Base-by-base conservation (phyloP, 2,888 invertebrate genomes). In the Hoplodrina ambigua region DNA sequence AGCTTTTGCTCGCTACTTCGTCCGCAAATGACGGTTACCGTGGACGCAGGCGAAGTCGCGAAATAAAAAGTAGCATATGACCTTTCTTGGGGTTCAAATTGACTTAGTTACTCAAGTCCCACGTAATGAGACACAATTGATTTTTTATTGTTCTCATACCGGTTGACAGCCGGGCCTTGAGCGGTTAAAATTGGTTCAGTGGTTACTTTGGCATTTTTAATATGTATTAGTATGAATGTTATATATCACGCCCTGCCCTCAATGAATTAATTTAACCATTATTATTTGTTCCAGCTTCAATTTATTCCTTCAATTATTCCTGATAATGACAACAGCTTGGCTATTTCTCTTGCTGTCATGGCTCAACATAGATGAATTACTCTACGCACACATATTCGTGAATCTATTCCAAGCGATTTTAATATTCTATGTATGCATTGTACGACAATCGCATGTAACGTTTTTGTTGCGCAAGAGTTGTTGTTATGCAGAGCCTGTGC, bases 391-490 rank as follows among this genome's bases (percentile, higher is more conserved):
- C 88, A 97, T 98, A 58, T 94, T 98, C 33, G 96, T 98, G 0
- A 98, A 98, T 90, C 96, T 97, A n/a, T 87, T 98, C 19, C 97
- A 98, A 93, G 97, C 98, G 0, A 97, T 98, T 44, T 88, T 98
- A 30, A 94, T 98, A 78, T 96, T 98, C 62, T 98, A 98, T 86
- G 97, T 98, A 62, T 98, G 98, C 82, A 96, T 98, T 17, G 93
- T 98, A 60, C 97, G 97, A 63, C 98, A 98, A 87, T 97, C 97
- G 73, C 97, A 98, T 86, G 98, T 98, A 1, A 97, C 97, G 11
- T 98, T 97, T 92, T 93, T 98, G 67, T 92, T 98, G 58, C 96
- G 97, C 74, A 98, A 98, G 92, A 97, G 97, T 64, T 98, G 98
- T 92, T 98, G 98, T 86, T 97, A 97, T 88, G 97, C 97, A 46